Conservation (phyloP, 2,797 vertebrate genomes). For the Moxostoma hubbsi region DNA sequence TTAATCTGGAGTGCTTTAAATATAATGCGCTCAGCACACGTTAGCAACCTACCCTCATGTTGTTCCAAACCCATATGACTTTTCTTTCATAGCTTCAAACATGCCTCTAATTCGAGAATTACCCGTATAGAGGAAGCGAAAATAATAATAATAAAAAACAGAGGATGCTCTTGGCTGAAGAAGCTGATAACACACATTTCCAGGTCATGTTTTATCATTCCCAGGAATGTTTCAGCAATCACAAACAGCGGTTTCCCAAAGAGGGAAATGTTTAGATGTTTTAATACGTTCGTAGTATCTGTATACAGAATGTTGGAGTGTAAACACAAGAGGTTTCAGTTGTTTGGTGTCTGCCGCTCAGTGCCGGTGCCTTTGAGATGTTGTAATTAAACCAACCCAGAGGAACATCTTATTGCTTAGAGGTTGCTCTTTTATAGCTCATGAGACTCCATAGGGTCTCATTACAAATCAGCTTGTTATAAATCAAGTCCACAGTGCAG, state of each 20-base stretch:
- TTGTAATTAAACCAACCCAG: not conserved
- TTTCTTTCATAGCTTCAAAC: too few relatives aligned
- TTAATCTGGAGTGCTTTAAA: too few relatives aligned
- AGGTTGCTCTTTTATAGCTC: not conserved
- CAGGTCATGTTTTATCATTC: not conserved
- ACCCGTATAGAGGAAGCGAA: too few relatives aligned
- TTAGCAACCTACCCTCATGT: too few relatives aligned
- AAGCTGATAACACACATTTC: slow-evolving; percentile 13
- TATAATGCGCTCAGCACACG: too few relatives aligned
- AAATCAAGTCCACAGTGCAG: too few relatives aligned
- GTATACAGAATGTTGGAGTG: not conserved
- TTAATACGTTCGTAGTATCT: not conserved
- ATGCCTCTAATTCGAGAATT: too few relatives aligned
- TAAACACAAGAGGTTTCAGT: not conserved
- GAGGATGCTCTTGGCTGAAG: not conserved
- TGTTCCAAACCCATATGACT: too few relatives aligned
- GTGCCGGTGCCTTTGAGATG: not conserved
- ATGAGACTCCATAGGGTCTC: not conserved
- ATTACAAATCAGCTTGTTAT: not conserved
- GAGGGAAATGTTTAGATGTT: not conserved
- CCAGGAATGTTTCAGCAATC: not conserved
- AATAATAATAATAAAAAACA: too few relatives aligned
- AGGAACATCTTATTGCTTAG: not conserved
- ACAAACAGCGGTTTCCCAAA: not conserved
- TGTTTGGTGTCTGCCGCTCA: not conserved